Percentiles rank a stretch among this genome's conserved stretches.
Conservation (phyloP, 53 echinoderm and acorn worm genomes). For the Luidia sarsii region DNA sequence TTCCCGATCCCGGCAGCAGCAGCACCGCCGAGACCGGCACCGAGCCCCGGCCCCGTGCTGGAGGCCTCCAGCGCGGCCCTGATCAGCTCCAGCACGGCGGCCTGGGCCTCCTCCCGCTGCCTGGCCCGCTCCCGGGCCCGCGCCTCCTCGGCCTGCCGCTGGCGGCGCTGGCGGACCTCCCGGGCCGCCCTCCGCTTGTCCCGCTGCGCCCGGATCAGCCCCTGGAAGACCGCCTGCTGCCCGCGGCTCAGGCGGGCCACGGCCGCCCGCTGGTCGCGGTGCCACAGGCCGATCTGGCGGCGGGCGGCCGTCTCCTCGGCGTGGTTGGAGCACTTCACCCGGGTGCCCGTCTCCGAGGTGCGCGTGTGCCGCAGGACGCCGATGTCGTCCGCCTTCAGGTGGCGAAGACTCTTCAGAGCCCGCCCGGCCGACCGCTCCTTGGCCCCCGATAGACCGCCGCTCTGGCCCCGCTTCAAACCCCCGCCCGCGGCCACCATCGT, state of each 20-base stretch:
- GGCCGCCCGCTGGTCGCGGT: slow-evolving; percentile 78
- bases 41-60: background rate
- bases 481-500: too few species aligned
- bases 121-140: slow-evolving; percentile 70
- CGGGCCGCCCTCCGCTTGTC: slow-evolving; percentile 77
- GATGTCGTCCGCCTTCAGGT: slow-evolving; percentile 71
- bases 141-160: slow-evolving; percentile 60
- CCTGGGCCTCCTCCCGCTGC: slow-evolving; percentile 70
- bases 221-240: slow-evolving; percentile 75
- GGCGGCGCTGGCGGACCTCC: slow-evolving; percentile 69
- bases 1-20: background rate
- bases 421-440: slow-evolving; percentile 49
- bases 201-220: slow-evolving; percentile 72
- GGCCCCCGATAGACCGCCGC: slow-evolving; percentile 3
- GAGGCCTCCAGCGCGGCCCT: background rate
- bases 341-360: slow-evolving; percentile 75
- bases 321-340: slow-evolving; percentile 81
- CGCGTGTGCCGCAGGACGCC: slow-evolving; percentile 65
- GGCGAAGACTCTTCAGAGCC: slow-evolving; percentile 56
- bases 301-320: slow-evolving; percentile 62
- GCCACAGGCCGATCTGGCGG: slow-evolving; percentile 82
- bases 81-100: slow-evolving; percentile 52
- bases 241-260: slow-evolving; percentile 71
- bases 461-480: background rate
- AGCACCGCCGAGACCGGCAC: too few species aligned